A percentile compares a stretch with the other conserved stretches of the same genome.
Evolutionary conservation across 2,113 vertebrate genomes (phyloP).

Genomic region (Elephas maximus): DNA sequence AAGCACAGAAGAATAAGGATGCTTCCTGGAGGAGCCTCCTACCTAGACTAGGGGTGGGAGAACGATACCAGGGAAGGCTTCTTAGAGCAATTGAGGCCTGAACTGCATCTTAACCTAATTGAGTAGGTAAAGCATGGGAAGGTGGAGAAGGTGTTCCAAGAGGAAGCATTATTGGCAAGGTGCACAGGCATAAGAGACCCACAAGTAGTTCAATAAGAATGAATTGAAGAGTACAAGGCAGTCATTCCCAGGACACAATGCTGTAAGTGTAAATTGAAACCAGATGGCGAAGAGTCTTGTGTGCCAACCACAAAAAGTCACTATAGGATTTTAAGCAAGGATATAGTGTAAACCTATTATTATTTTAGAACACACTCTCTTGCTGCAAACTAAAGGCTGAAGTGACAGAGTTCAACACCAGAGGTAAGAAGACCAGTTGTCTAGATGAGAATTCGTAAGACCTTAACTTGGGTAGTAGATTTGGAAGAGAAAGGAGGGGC

Average conservation of each 20-base stretch:
- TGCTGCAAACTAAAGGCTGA: background rate
- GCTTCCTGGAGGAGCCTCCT: background rate
- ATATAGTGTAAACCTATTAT: background rate
- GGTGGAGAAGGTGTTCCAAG: background rate
- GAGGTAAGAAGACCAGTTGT: background rate
- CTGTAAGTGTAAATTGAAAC: background rate
- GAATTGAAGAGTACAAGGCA: background rate
- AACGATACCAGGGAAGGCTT: background rate
- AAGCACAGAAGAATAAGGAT: background rate
- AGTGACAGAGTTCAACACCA: background rate
- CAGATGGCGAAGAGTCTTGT: background rate
- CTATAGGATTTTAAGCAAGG: background rate
- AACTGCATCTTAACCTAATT: background rate
- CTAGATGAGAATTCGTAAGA: background rate
- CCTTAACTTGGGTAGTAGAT: background rate
- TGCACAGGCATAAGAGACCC: background rate
- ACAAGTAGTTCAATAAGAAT: background rate
- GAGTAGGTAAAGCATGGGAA: background rate
- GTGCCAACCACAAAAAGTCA: background rate
- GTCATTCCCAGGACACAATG: background rate
- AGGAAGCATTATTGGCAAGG: constrained; percentile 1
- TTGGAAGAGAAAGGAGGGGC: background rate
- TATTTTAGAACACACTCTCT: background rate
- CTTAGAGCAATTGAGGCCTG: background rate
- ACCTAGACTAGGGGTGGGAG: background rate